These are phyloP conservation scores for Campylorhamphus procurvoides DNA, from an alignment of 2,113 vertebrate genomes.

Conservation along the genomic window DNA sequence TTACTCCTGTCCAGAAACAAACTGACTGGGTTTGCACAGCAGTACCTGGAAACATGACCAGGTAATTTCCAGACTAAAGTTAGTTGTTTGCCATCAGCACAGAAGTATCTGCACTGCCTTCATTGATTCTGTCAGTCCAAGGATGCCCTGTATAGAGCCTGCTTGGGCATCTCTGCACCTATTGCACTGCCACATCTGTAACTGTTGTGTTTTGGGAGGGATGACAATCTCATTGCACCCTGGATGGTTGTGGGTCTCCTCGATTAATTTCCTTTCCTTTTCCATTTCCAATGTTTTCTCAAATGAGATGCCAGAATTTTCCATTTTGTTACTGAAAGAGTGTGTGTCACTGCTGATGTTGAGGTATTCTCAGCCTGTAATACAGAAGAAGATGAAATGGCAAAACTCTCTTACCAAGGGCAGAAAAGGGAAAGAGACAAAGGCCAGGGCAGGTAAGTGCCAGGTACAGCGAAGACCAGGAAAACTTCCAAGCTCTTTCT, in stretches of 20 bases:
- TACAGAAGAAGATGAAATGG: neutral
- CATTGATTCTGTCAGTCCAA: accelerated
- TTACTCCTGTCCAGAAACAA: neutral
- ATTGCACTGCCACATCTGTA: neutral
- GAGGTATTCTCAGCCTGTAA: neutral
- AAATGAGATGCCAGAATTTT: neutral
- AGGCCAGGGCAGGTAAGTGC: neutral
- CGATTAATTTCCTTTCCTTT: neutral
- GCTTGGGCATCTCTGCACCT: neutral
- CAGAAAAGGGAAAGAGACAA: neutral
- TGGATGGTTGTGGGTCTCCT: neutral
- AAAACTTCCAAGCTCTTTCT: neutral
- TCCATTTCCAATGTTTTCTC: neutral
- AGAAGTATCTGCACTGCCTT: neutral
- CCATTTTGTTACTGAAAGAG: neutral
- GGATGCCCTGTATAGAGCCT: neutral
- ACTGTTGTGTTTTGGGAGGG: neutral
- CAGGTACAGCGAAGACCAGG: neutral
- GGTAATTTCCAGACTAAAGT: neutral
- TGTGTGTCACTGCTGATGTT: neutral
- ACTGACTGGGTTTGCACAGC: neutral
- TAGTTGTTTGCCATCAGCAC: neutral
- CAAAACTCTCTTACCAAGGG: neutral
- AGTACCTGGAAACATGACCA: neutral
- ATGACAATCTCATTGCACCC: neutral